A percentile compares a stretch with the other conserved stretches of the same genome.
Conservation (phyloP, 2,113 vertebrate genomes). For the Lates calcarifer region DNA sequence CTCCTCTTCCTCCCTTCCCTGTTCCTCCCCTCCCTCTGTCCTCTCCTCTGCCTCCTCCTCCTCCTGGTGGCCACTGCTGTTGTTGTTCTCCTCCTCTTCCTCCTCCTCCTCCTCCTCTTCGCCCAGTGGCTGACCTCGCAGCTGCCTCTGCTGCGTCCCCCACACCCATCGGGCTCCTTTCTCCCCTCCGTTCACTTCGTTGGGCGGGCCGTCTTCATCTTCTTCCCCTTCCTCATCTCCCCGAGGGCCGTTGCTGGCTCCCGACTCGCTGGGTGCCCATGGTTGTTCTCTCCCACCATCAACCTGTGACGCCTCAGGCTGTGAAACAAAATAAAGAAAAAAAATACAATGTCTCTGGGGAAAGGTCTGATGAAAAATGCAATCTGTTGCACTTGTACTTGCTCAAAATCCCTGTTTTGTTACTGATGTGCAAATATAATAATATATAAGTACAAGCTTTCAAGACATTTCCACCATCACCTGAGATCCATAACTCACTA, state of each 20-base stretch:
- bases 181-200: slow-evolving; percentile 91
- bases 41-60: slow-evolving; percentile 86
- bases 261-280: slow-evolving; percentile 84
- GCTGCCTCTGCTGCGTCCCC: slow-evolving; percentile 84
- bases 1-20: slow-evolving; percentile 85
- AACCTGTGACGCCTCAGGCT: slow-evolving; percentile 73
- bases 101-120: slow-evolving; percentile 88
- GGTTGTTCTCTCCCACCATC: slow-evolving; percentile 79
- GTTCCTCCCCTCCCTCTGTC: slow-evolving; percentile 82
- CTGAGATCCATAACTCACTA: neutral
- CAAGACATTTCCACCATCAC: neutral
- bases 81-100: slow-evolving; percentile 75
- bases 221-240: slow-evolving; percentile 87
- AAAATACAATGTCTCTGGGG: neutral
- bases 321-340: slow-evolving; percentile 14
- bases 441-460: neutral
- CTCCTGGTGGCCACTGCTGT: slow-evolving; percentile 85
- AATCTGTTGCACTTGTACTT: slow-evolving; percentile 5
- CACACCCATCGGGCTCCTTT: slow-evolving; percentile 86
- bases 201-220: slow-evolving; percentile 70
- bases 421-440: neutral
- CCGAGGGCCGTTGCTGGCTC: slow-evolving; percentile 88
- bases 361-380: slow-evolving; percentile 2
- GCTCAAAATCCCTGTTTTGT: neutral
- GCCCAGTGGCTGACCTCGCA: slow-evolving; percentile 71